phyloP scores from a whole-genome alignment of 2,888 invertebrate species.

The Sipunculus nudus region DNA sequence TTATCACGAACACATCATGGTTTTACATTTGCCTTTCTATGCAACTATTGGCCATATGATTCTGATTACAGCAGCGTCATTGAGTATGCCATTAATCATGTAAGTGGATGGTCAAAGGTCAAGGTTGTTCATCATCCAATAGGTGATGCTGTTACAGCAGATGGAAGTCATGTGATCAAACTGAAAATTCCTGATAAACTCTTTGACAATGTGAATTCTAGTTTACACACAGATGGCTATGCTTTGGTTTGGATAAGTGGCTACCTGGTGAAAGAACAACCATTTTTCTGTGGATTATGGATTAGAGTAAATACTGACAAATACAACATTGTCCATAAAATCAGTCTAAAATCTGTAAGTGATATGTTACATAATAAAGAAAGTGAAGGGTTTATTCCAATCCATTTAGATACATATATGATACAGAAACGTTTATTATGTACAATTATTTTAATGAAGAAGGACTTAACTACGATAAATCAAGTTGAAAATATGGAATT shows the following conservation, averaged over 20 bases:
- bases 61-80: constrained; percentile 55
- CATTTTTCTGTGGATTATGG: too few species aligned
- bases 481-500: too few species aligned
- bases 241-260: constrained; percentile 16
- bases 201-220: constrained; percentile 4
- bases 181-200: constrained; percentile 7
- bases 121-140: neutral
- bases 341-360: too few species aligned
- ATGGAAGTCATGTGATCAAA: constrained; percentile 11
- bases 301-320: too few species aligned
- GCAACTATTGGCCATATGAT: constrained; percentile 57
- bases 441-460: too few species aligned
- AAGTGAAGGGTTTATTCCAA: too few species aligned
- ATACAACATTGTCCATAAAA: too few species aligned
- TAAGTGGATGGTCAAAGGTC: constrained; percentile 23
- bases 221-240: constrained; percentile 4
- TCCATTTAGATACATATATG: too few species aligned
- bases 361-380: too few species aligned
- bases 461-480: too few species aligned
- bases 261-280: too few species aligned
- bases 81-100: constrained; percentile 47
- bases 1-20: constrained; percentile 46
- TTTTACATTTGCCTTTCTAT: constrained; percentile 50
- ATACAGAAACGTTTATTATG: too few species aligned
- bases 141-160: constrained; percentile 15